Evolutionary conservation across 64 coral and sea anemone species (phyloP).

Genomic region (Pachyseris speciosa): DNA sequence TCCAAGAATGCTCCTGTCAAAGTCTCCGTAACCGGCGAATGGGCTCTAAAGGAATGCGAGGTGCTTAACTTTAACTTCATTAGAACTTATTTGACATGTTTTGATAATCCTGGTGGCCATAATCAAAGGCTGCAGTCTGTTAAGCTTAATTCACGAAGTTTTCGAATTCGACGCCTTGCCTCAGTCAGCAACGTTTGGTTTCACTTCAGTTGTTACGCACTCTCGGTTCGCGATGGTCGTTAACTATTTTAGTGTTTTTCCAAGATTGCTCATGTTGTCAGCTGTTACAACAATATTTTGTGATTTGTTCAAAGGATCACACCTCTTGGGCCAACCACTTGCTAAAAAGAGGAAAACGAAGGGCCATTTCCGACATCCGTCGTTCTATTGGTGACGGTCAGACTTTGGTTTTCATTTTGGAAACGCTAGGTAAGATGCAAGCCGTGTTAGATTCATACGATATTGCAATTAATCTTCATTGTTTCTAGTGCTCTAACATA

Average conservation of each 20-base stretch:
- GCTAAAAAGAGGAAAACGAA: constrained; percentile 77
- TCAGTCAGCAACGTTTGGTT: background rate
- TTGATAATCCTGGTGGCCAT: background rate
- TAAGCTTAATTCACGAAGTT: background rate
- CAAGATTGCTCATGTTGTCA: background rate
- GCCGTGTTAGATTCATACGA: constrained; percentile 9
- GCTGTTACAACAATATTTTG: background rate
- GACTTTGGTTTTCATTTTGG: constrained; percentile 82
- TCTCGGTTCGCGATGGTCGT: background rate
- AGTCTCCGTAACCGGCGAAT: constrained; percentile 95
- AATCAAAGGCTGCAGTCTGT: background rate
- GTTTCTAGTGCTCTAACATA: background rate
- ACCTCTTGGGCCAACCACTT: constrained; percentile 79
- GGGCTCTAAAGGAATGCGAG: constrained; percentile 91
- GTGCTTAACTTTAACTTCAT: constrained; percentile 22
- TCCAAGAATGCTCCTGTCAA: constrained; percentile 81
- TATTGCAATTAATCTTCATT: background rate
- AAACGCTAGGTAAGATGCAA: constrained; percentile 78
- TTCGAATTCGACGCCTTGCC: background rate
- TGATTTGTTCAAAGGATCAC: constrained; percentile 69
- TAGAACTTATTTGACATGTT: background rate
- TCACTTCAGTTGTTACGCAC: background rate
- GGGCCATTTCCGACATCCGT: constrained; percentile 78
- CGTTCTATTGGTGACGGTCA: constrained; percentile 86
- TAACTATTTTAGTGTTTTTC: background rate